A percentile compares a stretch with the other conserved stretches of the same genome.
Conservation (phyloP, 2,888 invertebrate species). For the Parnassius glacialis region DNA sequence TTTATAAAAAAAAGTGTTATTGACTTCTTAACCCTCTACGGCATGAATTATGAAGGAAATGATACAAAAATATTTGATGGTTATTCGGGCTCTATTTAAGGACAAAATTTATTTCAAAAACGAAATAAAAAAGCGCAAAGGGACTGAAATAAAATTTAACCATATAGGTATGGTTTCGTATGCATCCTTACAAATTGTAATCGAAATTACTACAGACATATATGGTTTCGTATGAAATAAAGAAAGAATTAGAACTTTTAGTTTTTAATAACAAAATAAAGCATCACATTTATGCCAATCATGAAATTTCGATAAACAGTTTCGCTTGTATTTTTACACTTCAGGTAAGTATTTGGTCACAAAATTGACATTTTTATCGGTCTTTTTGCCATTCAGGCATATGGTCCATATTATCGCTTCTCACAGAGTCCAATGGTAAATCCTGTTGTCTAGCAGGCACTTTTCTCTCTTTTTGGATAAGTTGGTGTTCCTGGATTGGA, state of each 20-base stretch:
- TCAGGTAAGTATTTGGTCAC: no score
- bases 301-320: no score
- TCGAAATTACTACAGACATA: not conserved
- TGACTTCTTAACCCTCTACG: not conserved
- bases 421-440: not conserved
- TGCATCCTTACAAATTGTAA: not conserved
- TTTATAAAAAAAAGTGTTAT: no score
- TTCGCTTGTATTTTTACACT: no score
- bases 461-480: not conserved
- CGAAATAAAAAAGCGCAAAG: not conserved
- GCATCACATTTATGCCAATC: no score
- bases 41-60: slow-evolving; percentile 1
- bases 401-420: no score
- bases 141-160: not conserved
- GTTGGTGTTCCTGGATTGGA: not conserved
- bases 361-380: no score
- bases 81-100: not conserved
- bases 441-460: not conserved
- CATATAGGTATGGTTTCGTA: not conserved
- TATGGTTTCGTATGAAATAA: not conserved
- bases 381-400: no score
- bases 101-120: not conserved
- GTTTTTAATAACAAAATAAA: no score
- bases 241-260: not conserved
- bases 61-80: not conserved